Evolutionary conservation across 1,140 invertebrate genomes (phyloP).

Genomic region (Ectropis grisescens): DNA sequence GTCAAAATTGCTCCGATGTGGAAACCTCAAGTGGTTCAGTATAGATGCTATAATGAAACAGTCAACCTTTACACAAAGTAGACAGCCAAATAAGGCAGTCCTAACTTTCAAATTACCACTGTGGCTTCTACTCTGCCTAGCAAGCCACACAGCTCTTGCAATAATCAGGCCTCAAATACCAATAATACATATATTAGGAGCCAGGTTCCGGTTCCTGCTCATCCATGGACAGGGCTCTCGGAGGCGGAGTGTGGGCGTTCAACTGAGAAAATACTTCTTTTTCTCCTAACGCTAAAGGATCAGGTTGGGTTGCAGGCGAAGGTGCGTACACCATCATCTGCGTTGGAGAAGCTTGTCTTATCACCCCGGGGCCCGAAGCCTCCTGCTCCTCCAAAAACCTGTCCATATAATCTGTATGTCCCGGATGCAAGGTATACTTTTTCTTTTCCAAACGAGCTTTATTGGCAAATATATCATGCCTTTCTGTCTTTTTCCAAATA

Average conservation of each 20-base stretch:
- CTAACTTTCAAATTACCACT: no score
- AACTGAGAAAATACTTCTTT: slow-evolving; percentile 66
- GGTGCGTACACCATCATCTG: slow-evolving; percentile 56
- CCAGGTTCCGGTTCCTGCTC: slow-evolving; percentile 45
- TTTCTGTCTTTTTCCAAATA: slow-evolving; percentile 98
- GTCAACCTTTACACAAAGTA: no score
- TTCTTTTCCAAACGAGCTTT: slow-evolving; percentile 88
- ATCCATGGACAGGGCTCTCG: slow-evolving; percentile 41
- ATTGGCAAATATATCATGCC: slow-evolving; percentile 93
- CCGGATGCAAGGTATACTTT: slow-evolving; percentile 89
- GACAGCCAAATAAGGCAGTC: no score
- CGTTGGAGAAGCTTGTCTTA: slow-evolving; percentile 55
- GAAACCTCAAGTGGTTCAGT: no score
- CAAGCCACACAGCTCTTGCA: no score
- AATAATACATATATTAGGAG: slow-evolving; percentile 49
- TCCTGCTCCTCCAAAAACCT: slow-evolving; percentile 88
- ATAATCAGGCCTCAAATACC: no score
- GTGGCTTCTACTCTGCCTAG: no score
- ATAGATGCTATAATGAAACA: no score
- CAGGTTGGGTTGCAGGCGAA: slow-evolving; percentile 51
- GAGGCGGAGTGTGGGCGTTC: slow-evolving; percentile 40
- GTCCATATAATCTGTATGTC: slow-evolving; percentile 90
- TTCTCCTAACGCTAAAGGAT: slow-evolving; percentile 60
- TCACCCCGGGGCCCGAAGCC: slow-evolving; percentile 44
- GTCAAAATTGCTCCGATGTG: no score